Conservation (phyloP, 2,797 vertebrate species). For the Onychomys arenicola region DNA sequence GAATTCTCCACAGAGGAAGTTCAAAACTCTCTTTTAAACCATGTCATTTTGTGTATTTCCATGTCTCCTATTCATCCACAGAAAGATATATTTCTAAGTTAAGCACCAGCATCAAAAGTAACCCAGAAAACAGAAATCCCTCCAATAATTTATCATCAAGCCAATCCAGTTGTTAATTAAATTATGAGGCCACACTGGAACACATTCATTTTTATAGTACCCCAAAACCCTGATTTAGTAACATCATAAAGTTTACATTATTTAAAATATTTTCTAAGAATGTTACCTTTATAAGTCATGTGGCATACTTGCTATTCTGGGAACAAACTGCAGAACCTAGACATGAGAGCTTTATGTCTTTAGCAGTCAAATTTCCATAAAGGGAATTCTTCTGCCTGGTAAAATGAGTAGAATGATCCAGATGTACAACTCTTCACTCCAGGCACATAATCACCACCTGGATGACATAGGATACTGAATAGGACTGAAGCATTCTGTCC, state of each 20-base stretch:
- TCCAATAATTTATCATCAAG: background rate
- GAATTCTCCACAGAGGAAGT: no score
- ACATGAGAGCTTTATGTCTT: background rate
- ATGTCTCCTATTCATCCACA: background rate
- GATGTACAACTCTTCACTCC: background rate
- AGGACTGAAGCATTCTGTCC: background rate
- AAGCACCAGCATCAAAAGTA: background rate
- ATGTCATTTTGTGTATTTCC: conserved; percentile 24
- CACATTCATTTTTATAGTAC: conserved; percentile 11
- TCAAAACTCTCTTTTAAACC: background rate
- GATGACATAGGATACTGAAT: background rate
- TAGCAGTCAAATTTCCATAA: background rate
- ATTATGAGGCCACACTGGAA: background rate
- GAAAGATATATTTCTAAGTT: background rate
- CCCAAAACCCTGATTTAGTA: conserved; percentile 32
- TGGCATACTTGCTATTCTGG: background rate
- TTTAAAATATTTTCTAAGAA: conserved; percentile 34
- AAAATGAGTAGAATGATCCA: background rate
- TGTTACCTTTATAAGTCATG: background rate
- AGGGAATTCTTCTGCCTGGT: background rate
- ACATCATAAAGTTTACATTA: background rate
- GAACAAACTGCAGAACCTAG: background rate
- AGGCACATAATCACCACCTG: background rate
- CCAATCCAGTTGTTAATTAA: background rate
- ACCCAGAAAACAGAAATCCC: background rate